Conservation (phyloP, 37 sponge, comb jelly and placozoan species). For the Oscarella lobularis region DNA sequence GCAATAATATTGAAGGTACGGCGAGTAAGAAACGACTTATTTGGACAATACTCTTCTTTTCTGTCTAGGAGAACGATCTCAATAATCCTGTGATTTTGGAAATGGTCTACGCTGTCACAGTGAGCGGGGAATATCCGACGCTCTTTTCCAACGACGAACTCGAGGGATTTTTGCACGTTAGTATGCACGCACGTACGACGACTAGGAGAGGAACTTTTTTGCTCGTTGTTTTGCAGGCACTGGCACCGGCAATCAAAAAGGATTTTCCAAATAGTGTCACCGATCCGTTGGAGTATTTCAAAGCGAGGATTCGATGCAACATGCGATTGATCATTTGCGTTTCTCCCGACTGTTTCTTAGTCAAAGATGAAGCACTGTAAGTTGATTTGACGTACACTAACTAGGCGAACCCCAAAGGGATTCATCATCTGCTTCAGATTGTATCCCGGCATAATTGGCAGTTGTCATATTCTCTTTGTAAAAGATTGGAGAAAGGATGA, state of each 20-base stretch:
- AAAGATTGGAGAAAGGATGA: not conserved
- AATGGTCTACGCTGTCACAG: constrained; percentile 37
- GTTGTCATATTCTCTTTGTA: not conserved
- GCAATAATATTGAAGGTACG: constrained; percentile 52
- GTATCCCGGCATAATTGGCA: not conserved
- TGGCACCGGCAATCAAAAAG: constrained; percentile 57
- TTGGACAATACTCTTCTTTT: not conserved
- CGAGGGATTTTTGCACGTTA: constrained; percentile 66
- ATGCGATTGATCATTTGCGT: constrained; percentile 65
- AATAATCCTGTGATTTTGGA: constrained; percentile 19
- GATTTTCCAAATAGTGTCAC: constrained; percentile 65
- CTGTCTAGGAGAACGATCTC: constrained; percentile 30
- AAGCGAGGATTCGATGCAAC: constrained; percentile 40
- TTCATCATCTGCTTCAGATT: no score
- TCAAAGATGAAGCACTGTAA: constrained; percentile 44
- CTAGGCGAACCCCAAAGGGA: no score
- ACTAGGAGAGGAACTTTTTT: not conserved
- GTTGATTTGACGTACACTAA: no score
- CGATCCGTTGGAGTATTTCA: constrained; percentile 74
- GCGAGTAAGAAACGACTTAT: no score
- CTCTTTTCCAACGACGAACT: constrained; percentile 77
- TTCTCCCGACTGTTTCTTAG: constrained; percentile 32
- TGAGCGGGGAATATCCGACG: constrained; percentile 58
- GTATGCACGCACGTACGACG: not conserved
- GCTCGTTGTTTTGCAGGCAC: constrained; percentile 22